Evolutionary conservation across 2,888 invertebrate genomes (phyloP), one percentile per base, ranked within the genome.

Genomic region (Hydrotaea cyrtoneurina): DNA sequence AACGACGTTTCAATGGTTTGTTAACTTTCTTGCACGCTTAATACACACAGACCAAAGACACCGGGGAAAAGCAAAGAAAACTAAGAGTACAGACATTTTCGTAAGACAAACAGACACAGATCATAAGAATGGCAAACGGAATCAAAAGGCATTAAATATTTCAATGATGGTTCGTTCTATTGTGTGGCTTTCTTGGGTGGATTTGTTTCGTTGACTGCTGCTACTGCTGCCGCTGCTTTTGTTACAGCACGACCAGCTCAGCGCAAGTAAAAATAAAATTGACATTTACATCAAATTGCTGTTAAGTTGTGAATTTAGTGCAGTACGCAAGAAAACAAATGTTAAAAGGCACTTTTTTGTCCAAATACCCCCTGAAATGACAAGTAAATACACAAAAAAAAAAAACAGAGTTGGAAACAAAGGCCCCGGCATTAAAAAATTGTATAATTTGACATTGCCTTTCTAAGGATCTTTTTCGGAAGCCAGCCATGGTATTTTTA

Each of bases 1-100:
- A 50, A 71, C 69, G 50, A 8, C 23, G 50, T 71, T 71, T n/a
- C 19, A 71, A 71, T 23, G n/a, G 46, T 50, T 50, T n/a, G 7
- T 36, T 36, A 36, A 50, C 50, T 71, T 50, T 50, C 23, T 50
- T 50, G 43, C 2, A 2, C 11, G n/a, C 3, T 46, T n/a, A n/a
- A n/a, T n/a, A n/a, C n/a, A n/a, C n/a, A n/a, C n/a, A n/a, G n/a
- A n/a, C n/a, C n/a, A n/a, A n/a, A n/a, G n/a, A n/a, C n/a, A n/a
- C n/a, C n/a, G n/a, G n/a, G n/a, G n/a, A n/a, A n/a, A n/a, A n/a
- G n/a, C n/a, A n/a, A n/a, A n/a, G n/a, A n/a, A n/a, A n/a, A n/a
- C n/a, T n/a, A n/a, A n/a, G n/a, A n/a, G n/a, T n/a, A n/a, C 46
- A 46, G 17, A n/a, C 39, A 36, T 0, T 26, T 19, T 15, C 36